Evolutionary conservation across 2,888 invertebrate genomes (phyloP), one percentile per base, ranked within the genome.

Genomic region (Arrhopalites spinosus): DNA sequence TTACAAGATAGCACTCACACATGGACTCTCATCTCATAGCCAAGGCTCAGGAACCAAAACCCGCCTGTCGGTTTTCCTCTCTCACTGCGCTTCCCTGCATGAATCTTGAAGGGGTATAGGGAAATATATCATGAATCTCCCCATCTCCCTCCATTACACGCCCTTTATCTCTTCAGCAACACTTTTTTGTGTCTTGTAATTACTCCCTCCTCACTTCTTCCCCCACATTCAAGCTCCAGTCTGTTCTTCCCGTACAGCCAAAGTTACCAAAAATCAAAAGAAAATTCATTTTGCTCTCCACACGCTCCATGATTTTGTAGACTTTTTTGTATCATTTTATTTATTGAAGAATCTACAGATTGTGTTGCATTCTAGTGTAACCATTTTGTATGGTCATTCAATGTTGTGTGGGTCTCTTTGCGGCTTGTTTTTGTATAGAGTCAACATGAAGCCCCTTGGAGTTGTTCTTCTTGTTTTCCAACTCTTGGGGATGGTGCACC

Each of bases 141-240:
- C n/a, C n/a, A n/a, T n/a, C n/a, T n/a, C n/a, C n/a, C n/a, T 75
- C 75, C 72, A 72, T 75, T 75, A 71, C 71, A 71, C 72, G 72
- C 75, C 75, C 72, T 75, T 75, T 75, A 75, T 75, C 72, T 72
- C 72, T 75, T 67, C 66, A 75, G 75, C 67, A 75, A 75, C 75
- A 75, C 75, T 75, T 75, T 75, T 75, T 75, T 75, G 71, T 75
- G 67, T 23, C 71, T 59, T 75, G 75, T 75, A 75, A 75, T 75
- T 75, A 75, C 64, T 71, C 71, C 72, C 72, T 27, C n/a, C n/a
- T 70, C 30, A 23, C 43, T 36, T 36, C 36, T 36, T 36, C 36
- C 11, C 11, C 5, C 11, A 7, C 36, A 11, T 3, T 36, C 5
- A 36, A 11, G 36, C 36, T 36, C 11, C 5, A 36, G 36, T 36